Evolutionary conservation across 2,797 vertebrate genomes (phyloP).

Genomic region (Mus caroli): DNA sequence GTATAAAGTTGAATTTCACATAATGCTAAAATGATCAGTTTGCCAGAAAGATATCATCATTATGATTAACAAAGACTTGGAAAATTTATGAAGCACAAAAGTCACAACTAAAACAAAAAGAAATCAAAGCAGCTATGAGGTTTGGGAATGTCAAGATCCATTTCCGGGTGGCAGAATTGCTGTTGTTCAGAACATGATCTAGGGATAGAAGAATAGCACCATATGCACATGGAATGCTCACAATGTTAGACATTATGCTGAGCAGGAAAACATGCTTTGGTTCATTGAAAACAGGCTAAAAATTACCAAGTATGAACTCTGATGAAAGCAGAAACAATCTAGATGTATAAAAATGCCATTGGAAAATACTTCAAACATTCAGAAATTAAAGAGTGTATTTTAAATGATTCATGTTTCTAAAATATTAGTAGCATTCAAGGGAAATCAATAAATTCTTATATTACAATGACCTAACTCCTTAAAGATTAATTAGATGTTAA

Average conservation of each 20-base stretch:
- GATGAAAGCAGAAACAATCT: background rate
- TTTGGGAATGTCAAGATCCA: background rate
- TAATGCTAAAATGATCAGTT: background rate
- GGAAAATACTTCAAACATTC: background rate
- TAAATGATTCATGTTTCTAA: background rate
- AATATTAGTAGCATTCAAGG: background rate
- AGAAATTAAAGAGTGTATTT: background rate
- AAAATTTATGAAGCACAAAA: background rate
- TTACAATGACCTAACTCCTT: background rate
- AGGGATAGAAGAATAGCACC: background rate
- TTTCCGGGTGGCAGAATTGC: background rate
- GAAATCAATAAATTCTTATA: background rate
- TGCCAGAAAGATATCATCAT: background rate
- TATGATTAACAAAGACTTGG: background rate
- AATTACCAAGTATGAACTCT: background rate
- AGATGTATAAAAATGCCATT: background rate
- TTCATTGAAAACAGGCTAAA: background rate
- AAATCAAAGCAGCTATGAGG: background rate
- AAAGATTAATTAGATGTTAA: slow-evolving; percentile 26
- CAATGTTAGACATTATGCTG: background rate
- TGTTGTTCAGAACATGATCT: background rate
- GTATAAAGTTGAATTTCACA: background rate
- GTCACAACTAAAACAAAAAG: background rate
- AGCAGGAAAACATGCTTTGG: background rate
- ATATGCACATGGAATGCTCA: background rate